A percentile compares a stretch with the other conserved stretches of the same genome.
phyloP scores from a whole-genome alignment of 2,113 vertebrate genomes.

The Aldabrachelys gigantea region DNA sequence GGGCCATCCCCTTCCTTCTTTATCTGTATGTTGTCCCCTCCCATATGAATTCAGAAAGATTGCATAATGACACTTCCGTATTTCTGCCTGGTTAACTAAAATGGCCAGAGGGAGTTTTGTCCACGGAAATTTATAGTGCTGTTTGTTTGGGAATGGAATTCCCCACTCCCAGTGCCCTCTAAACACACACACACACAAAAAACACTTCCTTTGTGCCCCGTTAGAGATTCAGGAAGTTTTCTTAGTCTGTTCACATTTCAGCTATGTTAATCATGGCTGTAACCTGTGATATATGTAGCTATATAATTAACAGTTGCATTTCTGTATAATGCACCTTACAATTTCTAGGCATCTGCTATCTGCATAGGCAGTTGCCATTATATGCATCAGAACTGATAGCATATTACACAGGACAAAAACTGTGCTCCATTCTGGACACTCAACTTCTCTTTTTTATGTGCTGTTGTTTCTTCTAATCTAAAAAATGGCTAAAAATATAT shows the following conservation, averaged over 20 bases:
- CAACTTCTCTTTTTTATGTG: neutral
- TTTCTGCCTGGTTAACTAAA: constrained; percentile 7
- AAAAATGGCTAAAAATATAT: neutral
- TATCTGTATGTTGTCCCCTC: neutral
- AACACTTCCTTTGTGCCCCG: neutral
- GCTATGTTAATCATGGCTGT: neutral
- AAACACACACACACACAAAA: neutral
- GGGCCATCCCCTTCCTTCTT: neutral
- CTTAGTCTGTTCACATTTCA: constrained; percentile 11
- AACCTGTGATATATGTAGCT: neutral
- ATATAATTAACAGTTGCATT: neutral
- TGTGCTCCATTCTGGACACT: neutral
- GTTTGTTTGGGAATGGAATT: neutral
- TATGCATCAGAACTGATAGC: neutral
- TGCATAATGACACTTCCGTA: neutral
- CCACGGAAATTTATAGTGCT: neutral
- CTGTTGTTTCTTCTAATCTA: neutral
- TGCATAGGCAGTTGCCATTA: neutral
- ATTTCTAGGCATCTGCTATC: neutral
- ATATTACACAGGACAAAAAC: neutral
- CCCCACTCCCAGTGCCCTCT: neutral
- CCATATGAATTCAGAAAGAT: neutral
- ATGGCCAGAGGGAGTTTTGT: neutral
- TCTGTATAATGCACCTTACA: neutral
- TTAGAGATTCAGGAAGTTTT: neutral